Conservation (phyloP, 2,888 invertebrate species). For the Mythimna vitellina region DNA sequence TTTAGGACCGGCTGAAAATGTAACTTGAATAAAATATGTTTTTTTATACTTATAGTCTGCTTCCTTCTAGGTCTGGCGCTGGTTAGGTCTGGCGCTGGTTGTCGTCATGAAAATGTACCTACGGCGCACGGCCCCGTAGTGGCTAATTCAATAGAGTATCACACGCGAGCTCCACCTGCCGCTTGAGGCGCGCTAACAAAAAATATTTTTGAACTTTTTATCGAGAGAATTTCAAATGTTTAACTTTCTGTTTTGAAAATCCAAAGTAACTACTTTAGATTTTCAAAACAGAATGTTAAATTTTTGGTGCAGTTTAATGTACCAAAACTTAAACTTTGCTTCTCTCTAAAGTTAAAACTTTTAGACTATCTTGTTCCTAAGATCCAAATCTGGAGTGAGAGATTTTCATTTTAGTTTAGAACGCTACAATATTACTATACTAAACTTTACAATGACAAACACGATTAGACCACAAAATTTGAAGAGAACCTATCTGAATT, state of each 20-base stretch:
- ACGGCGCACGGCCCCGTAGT: no score
- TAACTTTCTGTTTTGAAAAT: no score
- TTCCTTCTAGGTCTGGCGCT: no score
- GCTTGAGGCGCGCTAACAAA: no score
- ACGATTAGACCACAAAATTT: not conserved
- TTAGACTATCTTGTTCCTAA: not conserved
- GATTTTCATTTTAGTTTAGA: not conserved
- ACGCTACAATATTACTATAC: not conserved
- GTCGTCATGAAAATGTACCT: no score
- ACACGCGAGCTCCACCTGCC: no score
- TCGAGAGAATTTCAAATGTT: no score
- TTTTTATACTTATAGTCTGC: no score
- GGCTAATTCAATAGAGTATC: no score
- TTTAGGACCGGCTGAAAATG: not conserved
- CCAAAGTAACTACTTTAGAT: not conserved
- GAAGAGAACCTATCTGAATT: no score
- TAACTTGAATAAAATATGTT: not conserved
- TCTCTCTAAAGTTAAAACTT: not conserved
- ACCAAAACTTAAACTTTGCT: not conserved
- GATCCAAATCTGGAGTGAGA: not conserved
- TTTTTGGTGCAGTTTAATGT: not conserved
- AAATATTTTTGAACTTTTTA: no score
- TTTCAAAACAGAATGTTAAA: not conserved
- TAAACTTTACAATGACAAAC: not conserved
- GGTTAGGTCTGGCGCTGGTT: no score